phyloP scores from a whole-genome alignment of 2,888 invertebrate genomes.

The Oscheius myriophilus region DNA sequence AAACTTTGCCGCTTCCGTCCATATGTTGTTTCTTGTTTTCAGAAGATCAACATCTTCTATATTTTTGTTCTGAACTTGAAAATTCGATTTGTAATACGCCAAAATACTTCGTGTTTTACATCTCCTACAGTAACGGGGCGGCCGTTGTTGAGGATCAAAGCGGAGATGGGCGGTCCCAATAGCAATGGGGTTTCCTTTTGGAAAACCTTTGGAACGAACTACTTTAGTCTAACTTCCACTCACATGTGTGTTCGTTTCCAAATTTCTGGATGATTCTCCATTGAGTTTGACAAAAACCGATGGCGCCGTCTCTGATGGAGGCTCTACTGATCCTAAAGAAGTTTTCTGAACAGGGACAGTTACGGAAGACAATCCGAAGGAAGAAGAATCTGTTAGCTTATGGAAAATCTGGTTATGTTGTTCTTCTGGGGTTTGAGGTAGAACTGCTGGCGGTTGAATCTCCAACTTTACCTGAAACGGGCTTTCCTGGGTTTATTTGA shows the following conservation, averaged over 20 bases:
- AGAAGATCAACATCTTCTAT: conserved; percentile 21
- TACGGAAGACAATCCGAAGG: too few relatives aligned
- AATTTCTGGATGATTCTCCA: neutral
- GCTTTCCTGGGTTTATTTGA: too few relatives aligned
- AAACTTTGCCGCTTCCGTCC: conserved; percentile 23
- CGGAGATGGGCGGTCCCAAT: conserved; percentile 7
- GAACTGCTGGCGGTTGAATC: too few relatives aligned
- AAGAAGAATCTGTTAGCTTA: too few relatives aligned
- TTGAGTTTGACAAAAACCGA: too few relatives aligned
- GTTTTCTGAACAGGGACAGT: too few relatives aligned
- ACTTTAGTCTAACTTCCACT: neutral
- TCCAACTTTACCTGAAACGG: too few relatives aligned
- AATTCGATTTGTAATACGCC: neutral
- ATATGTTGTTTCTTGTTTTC: conserved; percentile 23
- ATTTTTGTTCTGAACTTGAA: neutral
- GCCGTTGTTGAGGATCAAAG: conserved; percentile 16
- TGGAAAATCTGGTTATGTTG: too few relatives aligned
- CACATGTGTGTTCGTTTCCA: neutral
- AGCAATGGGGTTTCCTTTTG: neutral
- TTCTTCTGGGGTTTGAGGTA: too few relatives aligned
- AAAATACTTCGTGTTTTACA: neutral
- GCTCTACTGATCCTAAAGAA: too few relatives aligned
- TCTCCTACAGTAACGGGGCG: conserved; percentile 2
- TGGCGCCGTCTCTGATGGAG: too few relatives aligned
- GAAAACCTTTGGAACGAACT: too few relatives aligned